Base-by-base conservation (phyloP, 2,113 vertebrate species). In the Mus spicilegus region DNA sequence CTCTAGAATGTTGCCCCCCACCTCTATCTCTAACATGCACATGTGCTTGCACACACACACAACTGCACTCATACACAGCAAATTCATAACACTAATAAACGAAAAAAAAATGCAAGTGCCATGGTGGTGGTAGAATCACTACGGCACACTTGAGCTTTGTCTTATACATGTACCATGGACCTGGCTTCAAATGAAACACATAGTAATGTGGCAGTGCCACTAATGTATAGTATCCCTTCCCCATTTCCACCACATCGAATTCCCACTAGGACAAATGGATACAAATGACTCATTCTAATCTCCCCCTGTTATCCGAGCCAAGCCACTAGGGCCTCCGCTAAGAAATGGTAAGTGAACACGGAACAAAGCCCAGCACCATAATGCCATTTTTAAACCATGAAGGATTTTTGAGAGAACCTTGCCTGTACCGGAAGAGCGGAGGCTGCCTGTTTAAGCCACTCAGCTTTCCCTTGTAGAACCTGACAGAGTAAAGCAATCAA, bases 221-320 rank as follows among this genome's bases (percentile, higher is more conserved):
- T 90, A 86, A 92, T 93, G 94, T 92, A 95, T 92, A 95, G 96
- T 89, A 95, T 95, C 93, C 93, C 42, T 87, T 16, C 75, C 91
- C 67, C 93, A 90, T 96, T 93, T 91, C 94, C 14, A 72, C 63
- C 69, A 69, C 22, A 69, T 78, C 72, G 14, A 89, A 95, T 90
- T 94, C 90, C 96, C 96, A 92, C 76, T 42, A 86, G 90, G 85
- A 76, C 90, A 87, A 89, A 95, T 77, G 42, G 76, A 61, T 77
- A 96, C 96, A 93, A 77, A 96, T 91, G 96, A 95, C 81, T 96
- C 85, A 73, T 92, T 72, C 73, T 51, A 30, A 91, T 93, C 51
- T 70, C 80, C 12, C 26, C 8, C 70, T 54, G 14, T 87, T 61
- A 69, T 36, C 54, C 49, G 39, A 89, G 85, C 20, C 89, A 93